These are phyloP conservation scores for Brachylomia viminalis DNA, from an alignment of 2,888 invertebrate genomes.

Conservation along the genomic window DNA sequence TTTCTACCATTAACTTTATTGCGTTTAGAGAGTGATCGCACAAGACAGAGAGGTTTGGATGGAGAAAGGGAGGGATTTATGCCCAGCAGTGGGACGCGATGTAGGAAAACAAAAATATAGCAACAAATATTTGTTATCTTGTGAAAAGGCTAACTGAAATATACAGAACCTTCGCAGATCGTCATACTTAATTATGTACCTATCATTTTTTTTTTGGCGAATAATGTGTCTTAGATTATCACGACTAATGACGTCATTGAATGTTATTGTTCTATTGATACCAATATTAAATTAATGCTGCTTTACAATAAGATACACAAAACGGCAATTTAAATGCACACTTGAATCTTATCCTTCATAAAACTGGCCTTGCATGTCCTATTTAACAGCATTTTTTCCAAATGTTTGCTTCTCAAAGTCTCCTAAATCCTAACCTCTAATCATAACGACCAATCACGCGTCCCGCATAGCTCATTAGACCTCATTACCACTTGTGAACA, in stretches of 20 bases:
- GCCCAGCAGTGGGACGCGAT: background rate
- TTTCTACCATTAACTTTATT: background rate
- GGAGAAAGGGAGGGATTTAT: background rate
- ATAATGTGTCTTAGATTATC: background rate
- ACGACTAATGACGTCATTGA: background rate
- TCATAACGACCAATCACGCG: slow-evolving; percentile 76
- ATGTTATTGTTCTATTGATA: slow-evolving; percentile 6
- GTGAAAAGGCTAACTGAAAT: background rate
- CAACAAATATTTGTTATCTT: background rate
- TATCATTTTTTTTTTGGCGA: background rate
- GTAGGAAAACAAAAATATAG: background rate
- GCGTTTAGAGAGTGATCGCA: background rate
- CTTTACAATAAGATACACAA: background rate
- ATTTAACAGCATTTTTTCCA: slow-evolving; percentile 50
- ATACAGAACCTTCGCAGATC: background rate
- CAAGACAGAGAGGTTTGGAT: background rate
- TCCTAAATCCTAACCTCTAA: slow-evolving; percentile 67
- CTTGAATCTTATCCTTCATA: slow-evolving; percentile 2
- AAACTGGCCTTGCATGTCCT: slow-evolving; percentile 24
- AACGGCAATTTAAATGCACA: background rate
- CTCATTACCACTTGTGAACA: slow-evolving; percentile 74
- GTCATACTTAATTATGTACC: background rate
- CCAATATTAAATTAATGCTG: background rate
- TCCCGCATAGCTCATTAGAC: slow-evolving; percentile 74
- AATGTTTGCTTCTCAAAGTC: slow-evolving; percentile 51